Base-by-base conservation (phyloP, 2,888 invertebrate species). In the Eupithecia vulgata region DNA sequence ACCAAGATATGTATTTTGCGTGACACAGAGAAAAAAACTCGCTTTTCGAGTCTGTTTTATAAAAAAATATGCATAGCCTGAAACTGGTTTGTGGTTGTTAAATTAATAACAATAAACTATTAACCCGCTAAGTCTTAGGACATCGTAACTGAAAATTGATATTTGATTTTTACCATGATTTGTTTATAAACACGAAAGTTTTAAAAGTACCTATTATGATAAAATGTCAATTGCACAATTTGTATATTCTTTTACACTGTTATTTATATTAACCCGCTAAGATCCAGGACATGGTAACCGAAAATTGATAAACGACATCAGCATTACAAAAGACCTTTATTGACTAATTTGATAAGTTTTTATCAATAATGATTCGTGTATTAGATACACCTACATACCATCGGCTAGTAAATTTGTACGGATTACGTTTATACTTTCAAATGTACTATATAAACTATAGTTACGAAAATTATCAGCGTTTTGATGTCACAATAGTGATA, bases 401-500 rank as follows among this genome's bases (percentile, higher is more conserved):
- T 5, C 17, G 10, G 17, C 45, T 17, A 45, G 45, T 48, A 48
- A 1, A n/a, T 45, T n/a, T 48, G 8, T 48, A 48, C 48, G 48
- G n/a, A 48, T 48, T 48, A n/a, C n/a, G n/a, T 48, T n/a, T 25
- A 25, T 21, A 57, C 57, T 57, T 57, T 57, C 52, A 25, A 57
- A 57, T 0, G 13, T 52, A 52, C 52, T 21, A 52, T 52, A 10
- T 12, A n/a, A n/a, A n/a, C 13, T 13, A 25, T 5, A 57, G 13
- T 13, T 10, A 57, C 21, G 25, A 57, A 25, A 25, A 25, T 57
- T 57, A 25, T 57, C 57, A 25, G 12, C 12, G 12, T 57, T 57
- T 57, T 57, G 57, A 57, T 21, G 12, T 57, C 25, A 57, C 57
- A 57, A 57, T 57, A 57, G 10, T 13, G 57, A 57, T 57, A 57